Base-by-base conservation (phyloP, 2,888 invertebrate species). In the Psylliodes chrysocephalus region DNA sequence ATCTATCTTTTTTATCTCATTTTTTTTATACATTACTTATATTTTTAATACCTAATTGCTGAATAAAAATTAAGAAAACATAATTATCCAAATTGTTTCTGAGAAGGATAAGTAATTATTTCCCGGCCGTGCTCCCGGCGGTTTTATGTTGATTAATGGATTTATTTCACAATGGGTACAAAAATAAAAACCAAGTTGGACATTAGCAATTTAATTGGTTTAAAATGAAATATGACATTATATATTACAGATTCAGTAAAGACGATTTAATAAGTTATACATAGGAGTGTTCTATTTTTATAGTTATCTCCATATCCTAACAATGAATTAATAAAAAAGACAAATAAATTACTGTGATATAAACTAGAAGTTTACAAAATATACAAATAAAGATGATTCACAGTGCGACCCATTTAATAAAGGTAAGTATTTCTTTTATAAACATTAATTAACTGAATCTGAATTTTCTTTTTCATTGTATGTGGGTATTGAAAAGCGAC, bases 271-370 rank as follows among this genome's bases (percentile, higher is more conserved):
- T 14, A 14, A 35, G 14, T 3, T 35, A 35, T 14, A 35, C 4
- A 5, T 10, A 35, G 35, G n/a, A 55, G 19, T 55, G 55, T 55
- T 55, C 55, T 55, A 55, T 55, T 55, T 55, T 55, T 55, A 30
- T 55, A 55, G 46, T 44, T 10, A 12, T 30, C n/a, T 44, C 17
- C 46, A 46, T 55, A 46, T 44, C 30, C 44, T 46, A 42, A 25
- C 30, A 42, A 28, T 15, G 28, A 18, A 54, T 54, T 22, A 54
- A 42, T 54, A 19, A 42, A 54, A 53, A 42, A 42, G 25, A 28
- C 12, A 15, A 25, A 33, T 28, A 19, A 46, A 46, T 46, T 46
- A 40, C 38, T 53, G 53, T 54, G 17, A 25, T 25, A n/a, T 28
- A n/a, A 28, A 19, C 17, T 18, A 12, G n/a, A 18, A 19, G 46